Conservation (phyloP, 2,113 vertebrate species). For the Entomyzon cyanotis region DNA sequence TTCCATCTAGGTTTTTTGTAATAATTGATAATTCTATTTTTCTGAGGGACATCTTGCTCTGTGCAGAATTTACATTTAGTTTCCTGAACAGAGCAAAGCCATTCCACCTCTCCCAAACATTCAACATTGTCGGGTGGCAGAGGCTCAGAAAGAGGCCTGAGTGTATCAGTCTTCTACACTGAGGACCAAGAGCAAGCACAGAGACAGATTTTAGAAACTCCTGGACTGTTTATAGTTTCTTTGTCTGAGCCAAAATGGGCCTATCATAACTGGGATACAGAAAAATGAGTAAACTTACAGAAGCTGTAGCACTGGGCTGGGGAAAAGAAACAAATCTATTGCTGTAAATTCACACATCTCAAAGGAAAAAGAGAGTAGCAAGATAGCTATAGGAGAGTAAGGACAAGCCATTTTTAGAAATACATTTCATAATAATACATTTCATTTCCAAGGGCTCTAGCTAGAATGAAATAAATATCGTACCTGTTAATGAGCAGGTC, state of each 20-base stretch:
- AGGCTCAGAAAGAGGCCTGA: background rate
- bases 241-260: background rate
- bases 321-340: background rate
- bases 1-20: background rate
- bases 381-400: background rate
- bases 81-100: background rate
- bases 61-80: background rate
- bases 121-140: background rate
- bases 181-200: background rate
- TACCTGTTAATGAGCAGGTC: background rate
- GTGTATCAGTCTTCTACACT: background rate
- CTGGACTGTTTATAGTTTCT: accelerated
- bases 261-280: accelerated
- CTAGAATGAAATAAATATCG: background rate
- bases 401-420: background rate
- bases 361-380: background rate
- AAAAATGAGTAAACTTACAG: background rate
- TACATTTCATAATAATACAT: background rate
- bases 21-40: background rate
- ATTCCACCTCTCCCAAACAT: background rate
- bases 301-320: background rate
- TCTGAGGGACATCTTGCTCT: background rate
- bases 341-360: background rate
- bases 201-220: background rate
- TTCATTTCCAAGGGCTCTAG: background rate